These are phyloP conservation scores for Onchidella celtica DNA, from an alignment of 2,888 invertebrate genomes.

Conservation along the genomic window DNA sequence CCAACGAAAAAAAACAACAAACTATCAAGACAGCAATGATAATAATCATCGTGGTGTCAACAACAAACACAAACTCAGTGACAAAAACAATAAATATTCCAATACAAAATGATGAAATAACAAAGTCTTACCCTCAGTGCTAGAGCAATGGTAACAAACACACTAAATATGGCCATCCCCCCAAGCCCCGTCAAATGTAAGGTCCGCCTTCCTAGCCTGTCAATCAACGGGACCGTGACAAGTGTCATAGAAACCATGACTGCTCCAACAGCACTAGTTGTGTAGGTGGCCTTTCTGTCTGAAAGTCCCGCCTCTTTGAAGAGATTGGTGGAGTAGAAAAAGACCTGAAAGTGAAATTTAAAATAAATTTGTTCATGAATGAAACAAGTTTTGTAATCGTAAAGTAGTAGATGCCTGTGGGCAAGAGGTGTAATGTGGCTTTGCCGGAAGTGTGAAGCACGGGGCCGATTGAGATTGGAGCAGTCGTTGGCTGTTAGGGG, in stretches of 20 bases:
- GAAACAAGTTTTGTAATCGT: too few species aligned
- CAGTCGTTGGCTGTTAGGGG: too few species aligned
- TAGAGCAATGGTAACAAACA: conserved; percentile 98
- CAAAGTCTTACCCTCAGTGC: conserved; percentile 97
- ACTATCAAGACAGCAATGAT: too few species aligned
- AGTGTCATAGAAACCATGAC: conserved; percentile 99
- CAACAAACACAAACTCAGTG: too few species aligned
- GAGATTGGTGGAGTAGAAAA: conserved; percentile 96
- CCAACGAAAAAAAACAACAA: too few species aligned
- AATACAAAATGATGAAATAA: too few species aligned
- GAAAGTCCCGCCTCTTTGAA: conserved; percentile 94
- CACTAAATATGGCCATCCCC: conserved; percentile 99
- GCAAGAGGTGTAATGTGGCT: neutral
- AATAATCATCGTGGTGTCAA: too few species aligned
- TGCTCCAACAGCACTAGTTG: conserved; percentile 96
- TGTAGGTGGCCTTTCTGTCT: conserved; percentile 92
- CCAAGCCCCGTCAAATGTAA: conserved; percentile 96
- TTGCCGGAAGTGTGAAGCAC: too few species aligned
- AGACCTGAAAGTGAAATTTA: conserved; percentile 85
- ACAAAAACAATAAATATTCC: too few species aligned
- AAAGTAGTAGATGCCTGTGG: neutral
- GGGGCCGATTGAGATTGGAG: too few species aligned
- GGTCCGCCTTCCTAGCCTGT: conserved; percentile 94
- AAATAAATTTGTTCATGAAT: too few species aligned
- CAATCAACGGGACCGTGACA: conserved; percentile 98